Evolutionary conservation across 2,113 vertebrate genomes (phyloP).

Genomic region (Apaloderma vittatum): DNA sequence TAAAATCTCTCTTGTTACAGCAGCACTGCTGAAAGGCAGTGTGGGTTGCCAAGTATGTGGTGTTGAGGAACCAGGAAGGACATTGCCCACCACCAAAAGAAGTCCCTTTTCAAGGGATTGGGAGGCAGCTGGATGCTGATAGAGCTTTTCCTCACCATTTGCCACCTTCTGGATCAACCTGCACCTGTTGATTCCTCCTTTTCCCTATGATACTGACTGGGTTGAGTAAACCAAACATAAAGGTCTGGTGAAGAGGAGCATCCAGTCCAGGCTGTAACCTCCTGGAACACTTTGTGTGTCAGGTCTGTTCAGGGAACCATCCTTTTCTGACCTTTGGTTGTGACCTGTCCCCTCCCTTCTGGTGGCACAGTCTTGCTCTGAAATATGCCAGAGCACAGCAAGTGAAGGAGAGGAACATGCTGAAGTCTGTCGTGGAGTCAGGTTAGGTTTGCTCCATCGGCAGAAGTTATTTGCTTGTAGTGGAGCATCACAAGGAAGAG

Average conservation of each 20-base stretch:
- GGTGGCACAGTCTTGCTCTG: not conserved
- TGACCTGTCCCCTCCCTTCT: not conserved
- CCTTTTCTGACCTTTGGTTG: not conserved
- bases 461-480: not conserved
- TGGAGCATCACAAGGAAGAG: not conserved
- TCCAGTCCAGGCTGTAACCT: accelerated
- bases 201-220: not conserved
- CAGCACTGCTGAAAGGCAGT: not conserved
- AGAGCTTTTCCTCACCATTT: not conserved
- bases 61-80: not conserved
- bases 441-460: not conserved
- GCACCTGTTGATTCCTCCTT: not conserved
- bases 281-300: not conserved
- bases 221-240: not conserved
- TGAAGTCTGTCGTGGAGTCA: not conserved
- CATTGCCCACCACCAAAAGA: not conserved
- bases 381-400: accelerated
- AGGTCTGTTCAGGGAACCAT: not conserved
- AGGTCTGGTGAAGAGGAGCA: not conserved
- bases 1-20: not conserved
- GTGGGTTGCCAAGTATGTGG: not conserved
- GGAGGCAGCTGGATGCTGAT: accelerated
- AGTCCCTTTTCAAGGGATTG: not conserved
- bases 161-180: not conserved
- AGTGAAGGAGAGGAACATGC: not conserved